These are phyloP conservation scores for Neoitamus cyanurus DNA, from an alignment of 2,888 invertebrate species.

Conservation along the genomic window DNA sequence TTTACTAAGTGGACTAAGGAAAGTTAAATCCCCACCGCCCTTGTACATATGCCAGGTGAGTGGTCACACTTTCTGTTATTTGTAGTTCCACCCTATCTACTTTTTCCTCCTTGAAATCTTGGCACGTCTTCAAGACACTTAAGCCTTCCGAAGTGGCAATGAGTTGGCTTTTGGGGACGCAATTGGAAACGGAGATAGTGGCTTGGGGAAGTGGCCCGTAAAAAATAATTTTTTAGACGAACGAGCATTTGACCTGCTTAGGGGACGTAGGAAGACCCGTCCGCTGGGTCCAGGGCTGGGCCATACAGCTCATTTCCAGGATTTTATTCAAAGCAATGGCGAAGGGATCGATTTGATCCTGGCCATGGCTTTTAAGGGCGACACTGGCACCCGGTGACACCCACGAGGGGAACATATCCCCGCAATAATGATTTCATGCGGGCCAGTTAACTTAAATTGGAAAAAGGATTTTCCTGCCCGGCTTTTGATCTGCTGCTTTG, in stretches of 20 bases:
- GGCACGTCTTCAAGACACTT: background rate
- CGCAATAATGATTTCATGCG: conserved; percentile 7
- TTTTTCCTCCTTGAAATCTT: background rate
- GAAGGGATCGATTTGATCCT: background rate
- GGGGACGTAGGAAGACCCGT: background rate
- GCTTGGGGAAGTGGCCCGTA: conserved; percentile 16
- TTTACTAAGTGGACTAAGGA: background rate
- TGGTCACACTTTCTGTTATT: background rate
- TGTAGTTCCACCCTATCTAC: background rate
- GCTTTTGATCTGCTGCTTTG: background rate
- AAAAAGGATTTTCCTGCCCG: background rate
- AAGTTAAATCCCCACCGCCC: background rate
- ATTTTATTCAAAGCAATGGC: conserved; percentile 2
- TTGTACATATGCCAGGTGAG: background rate
- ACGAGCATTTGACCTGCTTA: background rate
- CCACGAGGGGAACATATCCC: background rate
- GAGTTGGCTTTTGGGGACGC: conserved; percentile 1
- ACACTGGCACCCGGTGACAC: background rate
- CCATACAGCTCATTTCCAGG: background rate
- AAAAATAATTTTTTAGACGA: conserved; percentile 34
- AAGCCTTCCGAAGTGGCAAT: background rate
- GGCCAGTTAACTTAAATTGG: background rate
- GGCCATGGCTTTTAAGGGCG: background rate
- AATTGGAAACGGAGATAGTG: background rate
- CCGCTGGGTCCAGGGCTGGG: background rate